Conservation (phyloP, 2,113 vertebrate genomes). For the Actenoides lindsayi region DNA sequence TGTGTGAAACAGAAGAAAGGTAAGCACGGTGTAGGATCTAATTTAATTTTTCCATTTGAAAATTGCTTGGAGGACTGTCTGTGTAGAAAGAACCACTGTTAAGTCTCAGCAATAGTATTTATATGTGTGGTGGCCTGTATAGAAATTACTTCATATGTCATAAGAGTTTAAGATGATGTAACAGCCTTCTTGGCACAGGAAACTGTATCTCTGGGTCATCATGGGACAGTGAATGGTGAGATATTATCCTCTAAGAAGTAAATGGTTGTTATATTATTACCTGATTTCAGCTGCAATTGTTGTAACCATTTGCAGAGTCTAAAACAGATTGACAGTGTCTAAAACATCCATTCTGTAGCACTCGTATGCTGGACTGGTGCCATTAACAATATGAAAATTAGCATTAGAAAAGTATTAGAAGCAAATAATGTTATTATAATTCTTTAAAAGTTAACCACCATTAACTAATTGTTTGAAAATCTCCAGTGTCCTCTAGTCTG, state of each 20-base stretch:
- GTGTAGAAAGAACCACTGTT: neutral
- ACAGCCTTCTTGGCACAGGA: neutral
- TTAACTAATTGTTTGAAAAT: slow-evolving; percentile 42
- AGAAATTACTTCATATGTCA: neutral
- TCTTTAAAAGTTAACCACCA: neutral
- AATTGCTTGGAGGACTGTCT: neutral
- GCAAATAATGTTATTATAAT: neutral
- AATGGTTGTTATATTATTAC: neutral
- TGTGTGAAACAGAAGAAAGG: neutral
- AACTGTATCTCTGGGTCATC: neutral
- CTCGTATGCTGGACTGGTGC: neutral
- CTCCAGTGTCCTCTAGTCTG: neutral
- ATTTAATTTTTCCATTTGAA: neutral
- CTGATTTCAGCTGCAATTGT: neutral
- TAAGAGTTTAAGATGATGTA: neutral
- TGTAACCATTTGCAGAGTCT: neutral
- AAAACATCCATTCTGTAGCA: neutral
- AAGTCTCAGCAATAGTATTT: neutral
- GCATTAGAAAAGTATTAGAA: neutral
- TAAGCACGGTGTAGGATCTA: neutral
- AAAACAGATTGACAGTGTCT: neutral
- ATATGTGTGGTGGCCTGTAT: neutral
- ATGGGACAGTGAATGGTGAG: neutral
- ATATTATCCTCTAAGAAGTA: neutral
- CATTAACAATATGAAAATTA: slow-evolving; percentile 1